phyloP scores from a whole-genome alignment of 2,113 vertebrate genomes.

The Zingel zingel region DNA sequence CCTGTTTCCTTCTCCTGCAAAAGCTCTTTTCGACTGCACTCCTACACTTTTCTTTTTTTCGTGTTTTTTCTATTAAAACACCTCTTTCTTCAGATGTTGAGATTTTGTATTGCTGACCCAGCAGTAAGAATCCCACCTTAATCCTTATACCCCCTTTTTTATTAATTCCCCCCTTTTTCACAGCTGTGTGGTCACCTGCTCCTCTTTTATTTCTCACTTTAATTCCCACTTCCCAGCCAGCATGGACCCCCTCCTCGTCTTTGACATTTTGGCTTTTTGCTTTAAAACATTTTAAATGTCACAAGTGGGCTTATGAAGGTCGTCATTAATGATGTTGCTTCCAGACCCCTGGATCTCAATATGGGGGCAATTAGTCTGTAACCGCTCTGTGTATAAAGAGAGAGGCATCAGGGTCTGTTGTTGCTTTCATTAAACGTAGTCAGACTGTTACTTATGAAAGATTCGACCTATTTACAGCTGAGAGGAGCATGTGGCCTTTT shows the following conservation, averaged over 20 bases:
- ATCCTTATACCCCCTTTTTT: slow-evolving; percentile 19
- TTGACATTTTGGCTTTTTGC: slow-evolving; percentile 71
- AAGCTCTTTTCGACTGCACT: slow-evolving; percentile 3
- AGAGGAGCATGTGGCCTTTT: slow-evolving; percentile 11
- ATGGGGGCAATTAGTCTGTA: slow-evolving; percentile 65
- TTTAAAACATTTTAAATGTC: slow-evolving; percentile 75
- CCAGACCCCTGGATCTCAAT: slow-evolving; percentile 66
- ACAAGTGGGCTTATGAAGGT: slow-evolving; percentile 62
- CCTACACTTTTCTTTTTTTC: slow-evolving; percentile 12
- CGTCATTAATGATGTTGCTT: slow-evolving; percentile 59
- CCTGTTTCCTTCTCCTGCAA: background rate
- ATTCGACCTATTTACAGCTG: slow-evolving; percentile 16
- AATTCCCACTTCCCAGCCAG: slow-evolving; percentile 49
- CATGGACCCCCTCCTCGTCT: slow-evolving; percentile 56
- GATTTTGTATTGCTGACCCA: slow-evolving; percentile 33
- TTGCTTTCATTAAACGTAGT: slow-evolving; percentile 42
- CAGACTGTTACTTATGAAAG: slow-evolving; percentile 48
- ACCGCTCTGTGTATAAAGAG: slow-evolving; percentile 47
- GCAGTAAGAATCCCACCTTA: slow-evolving; percentile 26
- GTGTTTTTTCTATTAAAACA: slow-evolving; percentile 25
- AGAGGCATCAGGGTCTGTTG: slow-evolving; percentile 31
- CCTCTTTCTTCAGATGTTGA: slow-evolving; percentile 32
- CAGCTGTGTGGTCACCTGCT: slow-evolving; percentile 45
- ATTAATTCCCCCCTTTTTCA: slow-evolving; percentile 26
- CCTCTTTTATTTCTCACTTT: slow-evolving; percentile 45